Evolutionary conservation across 2,797 vertebrate genomes (phyloP).

Genomic region (Hafferia zeledoni): DNA sequence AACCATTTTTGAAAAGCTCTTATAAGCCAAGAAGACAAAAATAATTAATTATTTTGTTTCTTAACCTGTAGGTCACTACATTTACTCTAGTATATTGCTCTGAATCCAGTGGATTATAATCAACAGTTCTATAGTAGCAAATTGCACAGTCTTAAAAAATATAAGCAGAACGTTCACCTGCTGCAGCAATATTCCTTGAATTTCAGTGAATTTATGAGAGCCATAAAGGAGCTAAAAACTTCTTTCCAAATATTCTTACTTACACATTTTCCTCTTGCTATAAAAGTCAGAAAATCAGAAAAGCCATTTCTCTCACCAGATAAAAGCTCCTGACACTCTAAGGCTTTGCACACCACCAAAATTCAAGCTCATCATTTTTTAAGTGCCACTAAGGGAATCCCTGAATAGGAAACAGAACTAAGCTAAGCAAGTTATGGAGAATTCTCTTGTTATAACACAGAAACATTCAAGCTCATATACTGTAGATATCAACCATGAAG

Average conservation of each 20-base stretch:
- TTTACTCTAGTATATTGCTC: neutral
- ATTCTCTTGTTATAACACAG: neutral
- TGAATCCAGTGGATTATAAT: neutral
- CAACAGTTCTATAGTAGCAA: neutral
- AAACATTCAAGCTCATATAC: neutral
- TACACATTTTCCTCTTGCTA: neutral
- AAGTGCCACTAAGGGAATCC: neutral
- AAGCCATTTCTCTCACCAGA: neutral
- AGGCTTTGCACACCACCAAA: neutral
- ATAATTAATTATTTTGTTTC: neutral
- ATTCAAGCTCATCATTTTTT: neutral
- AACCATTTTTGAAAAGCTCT: neutral
- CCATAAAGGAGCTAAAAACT: neutral
- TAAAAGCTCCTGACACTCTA: neutral
- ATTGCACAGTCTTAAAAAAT: neutral
- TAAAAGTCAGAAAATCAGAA: neutral
- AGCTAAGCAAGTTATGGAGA: neutral
- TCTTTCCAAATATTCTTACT: neutral
- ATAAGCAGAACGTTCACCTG: neutral
- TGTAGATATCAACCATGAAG: neutral
- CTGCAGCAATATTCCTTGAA: neutral
- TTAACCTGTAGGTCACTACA: neutral
- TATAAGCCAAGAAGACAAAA: neutral
- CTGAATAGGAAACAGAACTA: neutral
- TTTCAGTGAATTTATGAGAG: neutral